A percentile compares a stretch with the other conserved stretches of the same genome.
Evolutionary conservation across 1,140 invertebrate species (phyloP).

Genomic region (Caenorhabditis latens): DNA sequence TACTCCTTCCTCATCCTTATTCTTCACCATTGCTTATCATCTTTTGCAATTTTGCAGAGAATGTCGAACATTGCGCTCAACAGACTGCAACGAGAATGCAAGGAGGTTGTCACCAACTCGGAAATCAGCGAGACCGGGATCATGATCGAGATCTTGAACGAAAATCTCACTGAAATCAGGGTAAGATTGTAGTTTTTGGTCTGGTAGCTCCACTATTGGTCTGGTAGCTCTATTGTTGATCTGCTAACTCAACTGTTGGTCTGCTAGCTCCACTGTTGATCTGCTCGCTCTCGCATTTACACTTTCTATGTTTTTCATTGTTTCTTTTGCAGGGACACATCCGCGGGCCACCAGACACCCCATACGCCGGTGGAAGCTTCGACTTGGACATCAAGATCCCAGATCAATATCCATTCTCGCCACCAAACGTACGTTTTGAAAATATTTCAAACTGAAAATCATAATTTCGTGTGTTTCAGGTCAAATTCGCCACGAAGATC

Average conservation of each 20-base stretch:
- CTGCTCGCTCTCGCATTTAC: too few relatives aligned
- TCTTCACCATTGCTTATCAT: too few relatives aligned
- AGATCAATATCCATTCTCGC: conserved; percentile 99
- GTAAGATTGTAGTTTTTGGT: not conserved
- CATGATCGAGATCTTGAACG: conserved; percentile 90
- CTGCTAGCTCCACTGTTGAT: too few relatives aligned
- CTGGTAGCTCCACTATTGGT: too few relatives aligned
- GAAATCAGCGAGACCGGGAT: conserved; percentile 90
- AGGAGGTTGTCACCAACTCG: conserved; percentile 69
- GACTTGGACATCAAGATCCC: conserved; percentile 96
- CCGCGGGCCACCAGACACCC: conserved; percentile 88
- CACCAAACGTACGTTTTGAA: conserved; percentile 86
- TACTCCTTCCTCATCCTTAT: too few relatives aligned
- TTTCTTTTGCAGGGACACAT: conserved; percentile 86
- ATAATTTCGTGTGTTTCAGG: conserved; percentile 74
- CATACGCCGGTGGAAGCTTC: conserved; percentile 94
- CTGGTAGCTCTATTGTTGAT: too few relatives aligned
- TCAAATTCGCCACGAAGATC: conserved; percentile 92
- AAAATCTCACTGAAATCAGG: conserved; percentile 86
- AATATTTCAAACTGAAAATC: not conserved
- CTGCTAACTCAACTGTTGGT: too few relatives aligned
- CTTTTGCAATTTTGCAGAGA: not conserved
- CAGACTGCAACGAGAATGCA: conserved; percentile 71
- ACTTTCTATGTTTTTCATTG: not conserved
- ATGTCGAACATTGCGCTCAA: conserved; percentile 66